Evolutionary conservation across 2,888 invertebrate genomes (phyloP).

Genomic region (Lumbricus terrestris): DNA sequence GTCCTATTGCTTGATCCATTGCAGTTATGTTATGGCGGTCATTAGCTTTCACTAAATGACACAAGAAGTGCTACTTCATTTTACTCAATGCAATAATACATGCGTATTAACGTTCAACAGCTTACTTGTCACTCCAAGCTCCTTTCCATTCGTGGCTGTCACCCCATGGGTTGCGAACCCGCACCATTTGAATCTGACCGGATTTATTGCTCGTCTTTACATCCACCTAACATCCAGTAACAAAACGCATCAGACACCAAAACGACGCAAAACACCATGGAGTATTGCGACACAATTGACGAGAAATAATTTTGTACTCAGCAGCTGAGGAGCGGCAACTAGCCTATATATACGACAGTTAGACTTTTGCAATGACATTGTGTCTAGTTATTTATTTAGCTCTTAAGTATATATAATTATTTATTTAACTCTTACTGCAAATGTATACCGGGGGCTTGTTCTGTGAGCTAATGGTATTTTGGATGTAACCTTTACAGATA

Average conservation of each 20-base stretch:
- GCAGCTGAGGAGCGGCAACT: background rate
- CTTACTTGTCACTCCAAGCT: constrained; percentile 79
- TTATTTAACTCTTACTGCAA: background rate
- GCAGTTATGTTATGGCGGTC: background rate
- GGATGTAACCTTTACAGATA: no score
- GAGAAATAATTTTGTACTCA: background rate
- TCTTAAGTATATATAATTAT: no score
- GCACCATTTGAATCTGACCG: constrained; percentile 62
- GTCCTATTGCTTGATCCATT: background rate
- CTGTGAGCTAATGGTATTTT: no score
- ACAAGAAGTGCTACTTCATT: background rate
- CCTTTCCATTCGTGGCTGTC: constrained; percentile 94
- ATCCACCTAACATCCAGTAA: constrained; percentile 9
- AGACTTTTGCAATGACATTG: no score
- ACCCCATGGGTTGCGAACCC: constrained; percentile 91
- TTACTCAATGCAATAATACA: no score
- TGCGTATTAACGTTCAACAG: background rate
- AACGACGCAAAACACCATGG: background rate
- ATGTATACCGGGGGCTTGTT: no score
- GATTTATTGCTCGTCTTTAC: constrained; percentile 49
- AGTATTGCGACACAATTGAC: background rate
- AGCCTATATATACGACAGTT: no score
- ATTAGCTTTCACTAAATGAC: background rate
- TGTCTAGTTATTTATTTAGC: no score
- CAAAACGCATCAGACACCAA: background rate